Conservation (phyloP, 92 coral and sea anemone genomes). For the Scolanthus callimorphus region DNA sequence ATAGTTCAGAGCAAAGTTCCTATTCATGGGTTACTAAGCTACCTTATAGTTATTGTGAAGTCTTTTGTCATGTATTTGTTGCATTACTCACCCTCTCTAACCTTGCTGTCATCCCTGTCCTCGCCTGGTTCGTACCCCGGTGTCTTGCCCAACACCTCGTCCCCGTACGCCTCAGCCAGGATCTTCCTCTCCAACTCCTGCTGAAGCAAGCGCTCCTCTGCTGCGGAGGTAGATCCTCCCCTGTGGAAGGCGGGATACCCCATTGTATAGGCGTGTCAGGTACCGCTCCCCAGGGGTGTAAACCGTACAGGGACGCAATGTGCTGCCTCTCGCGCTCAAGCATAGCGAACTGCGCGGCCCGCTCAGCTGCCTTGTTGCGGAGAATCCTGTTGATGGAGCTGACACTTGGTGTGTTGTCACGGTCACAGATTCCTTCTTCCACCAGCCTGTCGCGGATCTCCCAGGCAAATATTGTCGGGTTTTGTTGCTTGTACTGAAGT, state of each 20-base stretch:
- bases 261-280: constrained; percentile 67
- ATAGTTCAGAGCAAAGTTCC: no score
- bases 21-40: no score
- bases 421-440: constrained; percentile 96
- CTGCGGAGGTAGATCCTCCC: constrained; percentile 4
- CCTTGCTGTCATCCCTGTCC: constrained; percentile 15
- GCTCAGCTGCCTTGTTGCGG: constrained; percentile 96
- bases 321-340: constrained; percentile 98
- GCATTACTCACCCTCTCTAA: constrained; percentile 16
- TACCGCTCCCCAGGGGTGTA: constrained; percentile 84
- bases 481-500: constrained; percentile 96
- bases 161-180: constrained; percentile 40
- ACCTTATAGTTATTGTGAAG: no score
- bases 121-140: constrained; percentile 42
- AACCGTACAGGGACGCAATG: constrained; percentile 87
- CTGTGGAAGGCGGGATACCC: constrained; percentile 57
- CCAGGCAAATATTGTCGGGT: constrained; percentile 99
- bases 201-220: constrained; percentile 40
- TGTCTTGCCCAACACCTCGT: constrained; percentile 28
- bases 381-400: constrained; percentile 97
- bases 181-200: constrained; percentile 54
- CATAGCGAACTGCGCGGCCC: constrained; percentile 99
- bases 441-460: constrained; percentile 97
- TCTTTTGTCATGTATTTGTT: no score
- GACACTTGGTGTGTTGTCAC: constrained; percentile 96